Base-by-base conservation (phyloP, 2,113 vertebrate genomes). In the Excalfactoria chinensis region DNA sequence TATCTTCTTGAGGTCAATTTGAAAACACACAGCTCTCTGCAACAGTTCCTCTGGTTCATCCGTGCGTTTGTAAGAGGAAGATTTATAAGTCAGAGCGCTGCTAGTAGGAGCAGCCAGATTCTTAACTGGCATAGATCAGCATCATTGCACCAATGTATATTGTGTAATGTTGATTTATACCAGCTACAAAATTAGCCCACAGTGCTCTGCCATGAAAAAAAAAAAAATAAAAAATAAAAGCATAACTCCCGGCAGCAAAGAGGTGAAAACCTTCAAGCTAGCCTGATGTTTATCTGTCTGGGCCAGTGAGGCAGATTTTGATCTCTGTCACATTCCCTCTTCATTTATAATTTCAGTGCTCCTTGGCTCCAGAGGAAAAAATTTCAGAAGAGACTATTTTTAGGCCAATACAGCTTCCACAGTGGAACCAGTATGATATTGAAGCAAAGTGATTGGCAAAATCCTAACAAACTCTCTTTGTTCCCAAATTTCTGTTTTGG, bases 81-180 rank as follows among this genome's bases (percentile, higher is more conserved):
- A 93, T 88, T 94, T 94, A 56, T 84, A 91, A 93, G 41, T 60
- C 79, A 81, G 9, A 67, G 34, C 32, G 73, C 34, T 3, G 0
- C 56, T 91, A 48, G 79, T 94, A 95, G 88, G 91, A 91, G 90
- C 85, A 94, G 62, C 35, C 72, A 93, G 87, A 96, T 74, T 96
- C 91, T 85, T 78, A 69, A 64, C 89, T 95, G 93, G 96, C 88
- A 93, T 91, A 95, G 95, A 92, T 94, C 93, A 93, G 76, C 69
- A 84, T 89, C 4, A 0, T 68, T 92, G 84, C 62, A 93, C 87
- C 76, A 63, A 25, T 1, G 68, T 68, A 41, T 35, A 71, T 93
- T 95, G 82, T 86, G 87, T 91, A 93, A 96, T 10, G 4, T 2
- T 95, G 94, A 96, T 96, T 96, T 95, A 96, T 79, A 84, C 91